Conservation (phyloP, 1,140 invertebrate species). For the Drosophila murphyi region DNA sequence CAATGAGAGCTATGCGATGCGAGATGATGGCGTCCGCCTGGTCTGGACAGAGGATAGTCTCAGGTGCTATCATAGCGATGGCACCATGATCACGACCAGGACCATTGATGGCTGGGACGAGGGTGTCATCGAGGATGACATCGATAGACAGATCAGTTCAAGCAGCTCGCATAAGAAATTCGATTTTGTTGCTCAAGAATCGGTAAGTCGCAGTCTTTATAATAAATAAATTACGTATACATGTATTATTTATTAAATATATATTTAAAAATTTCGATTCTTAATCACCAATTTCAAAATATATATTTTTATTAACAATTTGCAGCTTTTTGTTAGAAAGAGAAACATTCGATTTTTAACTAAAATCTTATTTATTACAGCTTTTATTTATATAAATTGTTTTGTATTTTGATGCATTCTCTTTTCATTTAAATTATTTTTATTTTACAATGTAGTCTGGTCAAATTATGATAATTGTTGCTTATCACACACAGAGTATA, state of each 20-base stretch:
- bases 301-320: too few species aligned
- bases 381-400: too few species aligned
- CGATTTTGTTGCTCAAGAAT: not conserved
- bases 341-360: too few species aligned
- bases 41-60: conserved; percentile 57
- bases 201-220: not conserved
- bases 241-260: too few species aligned
- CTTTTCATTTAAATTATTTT: too few species aligned
- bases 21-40: conserved; percentile 69
- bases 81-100: conserved; percentile 58
- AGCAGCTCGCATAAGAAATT: conserved; percentile 59
- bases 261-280: too few species aligned
- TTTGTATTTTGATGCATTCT: too few species aligned
- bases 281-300: too few species aligned
- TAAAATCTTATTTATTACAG: too few species aligned
- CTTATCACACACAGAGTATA: conserved; percentile 3
- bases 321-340: too few species aligned
- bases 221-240: too few species aligned
- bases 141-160: conserved; percentile 57
- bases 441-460: too few species aligned
- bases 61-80: conserved; percentile 71
- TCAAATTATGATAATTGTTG: not conserved
- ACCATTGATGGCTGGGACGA: conserved; percentile 34
- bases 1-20: conserved; percentile 73
- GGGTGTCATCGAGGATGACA: conserved; percentile 43